Conservation (phyloP, 2,888 invertebrate genomes). For the Andricus quercusramuli region DNA sequence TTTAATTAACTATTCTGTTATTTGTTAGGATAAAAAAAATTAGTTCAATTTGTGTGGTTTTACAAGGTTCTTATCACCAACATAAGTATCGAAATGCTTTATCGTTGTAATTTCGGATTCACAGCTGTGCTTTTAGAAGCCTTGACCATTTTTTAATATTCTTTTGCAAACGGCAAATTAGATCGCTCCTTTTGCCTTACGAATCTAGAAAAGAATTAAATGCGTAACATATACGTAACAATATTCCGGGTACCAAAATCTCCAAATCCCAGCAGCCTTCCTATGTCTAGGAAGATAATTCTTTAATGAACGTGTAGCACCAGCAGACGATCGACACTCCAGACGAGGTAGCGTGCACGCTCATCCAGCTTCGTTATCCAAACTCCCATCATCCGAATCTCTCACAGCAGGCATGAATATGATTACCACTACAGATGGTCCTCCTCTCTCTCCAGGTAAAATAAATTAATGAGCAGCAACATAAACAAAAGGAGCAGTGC, state of each 20-base stretch:
- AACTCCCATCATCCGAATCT: constrained; percentile 76
- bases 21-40: neutral
- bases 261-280: constrained; percentile 44
- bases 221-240: neutral
- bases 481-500: neutral
- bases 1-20: neutral
- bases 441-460: constrained; percentile 73
- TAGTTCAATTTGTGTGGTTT: neutral
- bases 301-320: constrained; percentile 66
- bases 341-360: constrained; percentile 72
- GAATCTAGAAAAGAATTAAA: neutral
- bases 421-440: constrained; percentile 67
- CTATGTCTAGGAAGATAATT: constrained; percentile 47
- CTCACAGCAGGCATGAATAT: constrained; percentile 71
- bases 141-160: neutral
- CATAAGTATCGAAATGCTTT: neutral
- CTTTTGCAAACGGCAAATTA: neutral
- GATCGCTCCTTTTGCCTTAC: neutral
- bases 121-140: neutral
- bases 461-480: neutral
- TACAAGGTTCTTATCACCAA: neutral
- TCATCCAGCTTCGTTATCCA: constrained; percentile 69
- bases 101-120: neutral
- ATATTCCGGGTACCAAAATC: constrained; percentile 39
- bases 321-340: constrained; percentile 72